Percentiles rank a stretch among this genome's conserved stretches.
Conservation (phyloP, 2,797 vertebrate genomes). For the Xenentodon cancila region DNA sequence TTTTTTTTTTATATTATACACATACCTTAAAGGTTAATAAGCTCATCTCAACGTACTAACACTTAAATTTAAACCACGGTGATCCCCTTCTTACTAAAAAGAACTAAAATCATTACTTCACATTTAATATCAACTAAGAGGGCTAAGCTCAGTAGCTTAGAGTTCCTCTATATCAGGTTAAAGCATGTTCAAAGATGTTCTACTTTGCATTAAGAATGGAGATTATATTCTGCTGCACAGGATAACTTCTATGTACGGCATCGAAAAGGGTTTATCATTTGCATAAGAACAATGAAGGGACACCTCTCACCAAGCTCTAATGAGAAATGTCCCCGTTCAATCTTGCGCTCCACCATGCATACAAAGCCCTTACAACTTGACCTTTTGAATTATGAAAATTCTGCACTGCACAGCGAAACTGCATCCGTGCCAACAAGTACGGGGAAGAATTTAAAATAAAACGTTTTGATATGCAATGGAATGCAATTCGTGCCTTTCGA, state of each 20-base stretch:
- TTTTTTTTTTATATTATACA: too few relatives aligned
- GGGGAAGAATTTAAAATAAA: constrained; percentile 14
- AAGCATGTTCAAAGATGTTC: background rate
- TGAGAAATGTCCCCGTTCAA: constrained; percentile 54
- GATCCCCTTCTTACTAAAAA: background rate
- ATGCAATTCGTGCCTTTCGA: constrained; percentile 16
- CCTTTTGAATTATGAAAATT: constrained; percentile 55
- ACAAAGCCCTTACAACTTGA: constrained; percentile 45
- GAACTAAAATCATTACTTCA: background rate
- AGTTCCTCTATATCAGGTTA: background rate
- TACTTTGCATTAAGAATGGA: constrained; percentile 2
- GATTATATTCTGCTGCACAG: constrained; percentile 35
- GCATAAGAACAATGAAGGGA: constrained; percentile 58
- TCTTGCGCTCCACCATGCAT: constrained; percentile 37
- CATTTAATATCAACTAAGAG: constrained; percentile 1
- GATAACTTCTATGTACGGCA: constrained; percentile 29
- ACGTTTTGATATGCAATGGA: constrained; percentile 6
- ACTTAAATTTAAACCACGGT: background rate
- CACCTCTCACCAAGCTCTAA: constrained; percentile 45
- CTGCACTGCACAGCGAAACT: constrained; percentile 8
- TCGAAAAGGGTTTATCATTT: constrained; percentile 42
- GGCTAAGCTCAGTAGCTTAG: background rate
- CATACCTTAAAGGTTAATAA: background rate
- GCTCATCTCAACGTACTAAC: background rate
- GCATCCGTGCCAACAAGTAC: constrained; percentile 28